Base-by-base conservation (phyloP, 2,888 invertebrate genomes). In the Marronus borbonicus region DNA sequence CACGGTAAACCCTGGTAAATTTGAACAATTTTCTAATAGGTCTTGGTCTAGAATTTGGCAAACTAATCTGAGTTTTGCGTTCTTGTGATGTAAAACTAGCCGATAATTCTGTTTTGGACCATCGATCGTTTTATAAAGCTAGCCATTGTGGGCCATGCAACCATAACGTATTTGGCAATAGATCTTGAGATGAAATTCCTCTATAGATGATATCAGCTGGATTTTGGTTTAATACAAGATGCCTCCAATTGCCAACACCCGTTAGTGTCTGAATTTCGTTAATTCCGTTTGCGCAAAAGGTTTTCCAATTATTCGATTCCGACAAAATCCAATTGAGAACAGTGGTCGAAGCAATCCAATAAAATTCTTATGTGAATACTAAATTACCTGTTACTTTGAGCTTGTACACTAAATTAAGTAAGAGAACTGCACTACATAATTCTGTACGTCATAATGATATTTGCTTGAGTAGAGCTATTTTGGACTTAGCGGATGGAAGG, bases 201-300 rank as follows among this genome's bases (percentile, higher is more conserved):
- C 82, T 65, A 12, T 80, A 79, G n/a, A 81, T 77, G 10, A 81
- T 55, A 55, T 82, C 81, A 31, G 80, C 80, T n/a, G 80, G 79
- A 66, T 82, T 82, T 7, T 82, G 60, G 7, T 4, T 4, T 12
- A 80, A 64, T 12, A 17, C 17, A 1, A 82, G 75, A 72, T 82
- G 81, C 12, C 69, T 52, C 82, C 82, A 82, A 36, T 68, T 66
- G 24, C 20, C n/a, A 1, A 28, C 14, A 4, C 52, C 39, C 10
- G 80, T 76, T 36, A 80, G 28, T 28, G 52, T 4, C 76, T 80
- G 78, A 44, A 82, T 81, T 68, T 77, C 78, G 28, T 28, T 8
- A 7, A 82, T 78, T 17, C 81, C 17, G 58, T 82, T 81, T n/a
- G 78, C 75, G 0, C 80, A 79, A 70, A 80, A 82, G 0, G 81